phyloP scores from a whole-genome alignment of 37 sponge, comb jelly and placozoan genomes.

The Geodia barretti region DNA sequence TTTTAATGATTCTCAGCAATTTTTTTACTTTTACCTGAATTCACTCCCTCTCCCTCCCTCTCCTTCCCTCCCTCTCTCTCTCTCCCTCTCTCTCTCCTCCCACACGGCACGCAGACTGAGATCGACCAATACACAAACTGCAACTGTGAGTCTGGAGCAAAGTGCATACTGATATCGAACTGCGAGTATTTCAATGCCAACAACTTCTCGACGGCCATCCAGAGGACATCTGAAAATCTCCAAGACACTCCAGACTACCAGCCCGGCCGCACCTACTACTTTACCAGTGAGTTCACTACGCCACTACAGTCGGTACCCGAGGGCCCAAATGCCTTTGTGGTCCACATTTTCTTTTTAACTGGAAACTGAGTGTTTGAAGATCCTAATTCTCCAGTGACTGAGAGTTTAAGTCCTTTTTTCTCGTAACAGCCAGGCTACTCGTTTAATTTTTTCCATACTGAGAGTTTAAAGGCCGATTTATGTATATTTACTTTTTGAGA shows the following conservation, averaged over 20 bases:
- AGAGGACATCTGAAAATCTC: neutral
- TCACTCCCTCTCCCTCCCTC: slow-evolving; percentile 16
- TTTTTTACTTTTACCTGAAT: no score
- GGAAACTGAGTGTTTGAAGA: no score
- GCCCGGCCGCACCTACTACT: neutral
- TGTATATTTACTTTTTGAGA: no score
- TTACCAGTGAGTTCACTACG: neutral
- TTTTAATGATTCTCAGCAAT: no score
- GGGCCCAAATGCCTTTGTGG: no score
- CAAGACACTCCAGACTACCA: slow-evolving; percentile 8
- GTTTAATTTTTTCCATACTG: no score
- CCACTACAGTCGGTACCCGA: neutral
- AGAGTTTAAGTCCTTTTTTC: no score
- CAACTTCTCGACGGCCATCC: neutral
- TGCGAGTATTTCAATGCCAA: neutral
- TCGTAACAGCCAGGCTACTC: no score
- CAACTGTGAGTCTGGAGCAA: neutral
- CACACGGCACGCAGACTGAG: neutral
- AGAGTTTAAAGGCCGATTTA: no score
- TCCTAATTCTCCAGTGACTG: no score
- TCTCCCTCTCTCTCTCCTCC: slow-evolving; percentile 7
- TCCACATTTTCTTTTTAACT: no score
- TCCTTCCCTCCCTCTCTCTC: slow-evolving; percentile 11
- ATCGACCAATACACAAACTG: neutral
- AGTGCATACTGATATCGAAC: neutral